A percentile compares a stretch with the other conserved stretches of the same genome.
These are phyloP conservation scores for Parascotia fuliginaria DNA, from an alignment of 2,888 invertebrate species.

Conservation along the genomic window DNA sequence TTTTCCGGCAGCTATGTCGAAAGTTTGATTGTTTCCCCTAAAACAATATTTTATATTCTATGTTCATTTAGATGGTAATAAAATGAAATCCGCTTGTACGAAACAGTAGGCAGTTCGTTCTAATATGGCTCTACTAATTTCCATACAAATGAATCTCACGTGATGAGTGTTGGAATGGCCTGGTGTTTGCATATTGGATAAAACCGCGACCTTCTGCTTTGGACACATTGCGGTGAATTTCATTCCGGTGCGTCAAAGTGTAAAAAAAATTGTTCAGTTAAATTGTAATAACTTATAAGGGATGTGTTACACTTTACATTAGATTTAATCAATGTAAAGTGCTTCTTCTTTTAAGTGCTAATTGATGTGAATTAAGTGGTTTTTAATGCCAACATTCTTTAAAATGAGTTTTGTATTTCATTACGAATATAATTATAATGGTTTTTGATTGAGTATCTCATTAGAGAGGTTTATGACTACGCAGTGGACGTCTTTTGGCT, in stretches of 20 bases:
- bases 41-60: neutral
- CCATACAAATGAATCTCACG: conserved; percentile 64
- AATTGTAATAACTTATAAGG: neutral
- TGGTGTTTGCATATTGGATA: conserved; percentile 70
- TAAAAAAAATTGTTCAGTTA: conserved; percentile 6
- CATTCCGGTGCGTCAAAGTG: conserved; percentile 6
- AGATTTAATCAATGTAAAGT: no score
- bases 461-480: no score
- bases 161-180: conserved; percentile 43
- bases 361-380: no score
- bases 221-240: conserved; percentile 39
- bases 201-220: conserved; percentile 48
- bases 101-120: conserved; percentile 2
- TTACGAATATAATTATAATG: no score
- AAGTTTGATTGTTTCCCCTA: no score
- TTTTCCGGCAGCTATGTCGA: no score
- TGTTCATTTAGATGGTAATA: conserved; percentile 4
- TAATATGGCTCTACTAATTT: conserved; percentile 47
- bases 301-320: no score
- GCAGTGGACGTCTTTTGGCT: no score
- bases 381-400: no score
- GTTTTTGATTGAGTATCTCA: no score
- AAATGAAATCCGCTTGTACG: conserved; percentile 5
- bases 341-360: no score
- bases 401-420: no score